Percentiles rank a stretch among this genome's conserved stretches.
These are phyloP conservation scores for Bergia puertoricense DNA, from an alignment of 92 coral and sea anemone genomes.

Conservation along the genomic window DNA sequence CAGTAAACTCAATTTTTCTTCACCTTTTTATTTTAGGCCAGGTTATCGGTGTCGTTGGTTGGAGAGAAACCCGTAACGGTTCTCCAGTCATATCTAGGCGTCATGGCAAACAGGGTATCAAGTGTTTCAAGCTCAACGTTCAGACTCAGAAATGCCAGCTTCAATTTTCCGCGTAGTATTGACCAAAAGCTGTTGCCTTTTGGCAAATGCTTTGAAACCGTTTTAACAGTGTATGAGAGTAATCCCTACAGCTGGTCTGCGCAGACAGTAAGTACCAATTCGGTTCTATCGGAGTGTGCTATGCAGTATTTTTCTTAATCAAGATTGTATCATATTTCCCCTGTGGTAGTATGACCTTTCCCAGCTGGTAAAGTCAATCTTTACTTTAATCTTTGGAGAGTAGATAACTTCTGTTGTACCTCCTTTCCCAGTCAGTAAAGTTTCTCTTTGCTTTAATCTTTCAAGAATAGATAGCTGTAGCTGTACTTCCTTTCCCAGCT, in stretches of 20 bases:
- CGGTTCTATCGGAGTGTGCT: background rate
- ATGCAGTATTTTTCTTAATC: background rate
- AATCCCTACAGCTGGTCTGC: constrained; percentile 63
- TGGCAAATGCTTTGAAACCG: constrained; percentile 58
- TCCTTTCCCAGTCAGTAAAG: too few relatives aligned
- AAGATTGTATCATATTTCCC: too few relatives aligned
- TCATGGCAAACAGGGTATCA: constrained; percentile 43
- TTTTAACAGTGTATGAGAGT: constrained; percentile 61
- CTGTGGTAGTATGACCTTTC: too few relatives aligned
- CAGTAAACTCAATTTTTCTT: background rate
- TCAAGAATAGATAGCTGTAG: too few relatives aligned
- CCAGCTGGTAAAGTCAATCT: too few relatives aligned
- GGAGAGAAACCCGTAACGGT: constrained; percentile 61
- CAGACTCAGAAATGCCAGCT: constrained; percentile 47
- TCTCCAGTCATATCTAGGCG: constrained; percentile 50
- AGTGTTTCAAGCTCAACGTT: constrained; percentile 37
- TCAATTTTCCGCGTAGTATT: constrained; percentile 55
- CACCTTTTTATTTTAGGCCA: constrained; percentile 49
- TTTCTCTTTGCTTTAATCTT: too few relatives aligned
- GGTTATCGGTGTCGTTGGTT: constrained; percentile 44
- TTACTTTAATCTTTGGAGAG: too few relatives aligned
- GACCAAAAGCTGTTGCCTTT: constrained; percentile 39
- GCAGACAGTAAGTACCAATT: background rate
- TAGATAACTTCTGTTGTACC: too few relatives aligned
- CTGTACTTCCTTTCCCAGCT: too few relatives aligned